Percentiles rank a stretch among this genome's conserved stretches.
Evolutionary conservation across 2,797 vertebrate genomes (phyloP).

Genomic region (Aythya fuligula): DNA sequence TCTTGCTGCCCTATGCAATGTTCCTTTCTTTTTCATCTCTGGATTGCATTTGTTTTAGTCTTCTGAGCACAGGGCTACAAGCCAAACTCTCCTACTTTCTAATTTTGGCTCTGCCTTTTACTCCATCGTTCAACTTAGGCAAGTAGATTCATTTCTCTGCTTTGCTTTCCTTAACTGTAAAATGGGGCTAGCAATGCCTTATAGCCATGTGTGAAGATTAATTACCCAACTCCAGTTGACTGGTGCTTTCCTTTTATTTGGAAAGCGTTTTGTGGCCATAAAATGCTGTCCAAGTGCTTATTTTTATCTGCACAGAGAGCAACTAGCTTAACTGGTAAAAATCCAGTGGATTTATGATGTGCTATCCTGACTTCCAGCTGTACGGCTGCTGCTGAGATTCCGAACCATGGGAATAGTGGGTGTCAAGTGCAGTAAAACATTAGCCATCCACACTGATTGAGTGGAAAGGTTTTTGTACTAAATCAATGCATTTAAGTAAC

Average conservation of each 20-base stretch:
- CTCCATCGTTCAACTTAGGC: constrained; percentile 43
- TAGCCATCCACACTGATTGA: constrained; percentile 70
- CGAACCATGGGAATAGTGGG: constrained; percentile 51
- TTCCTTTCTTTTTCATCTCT: constrained; percentile 43
- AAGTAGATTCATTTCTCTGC: constrained; percentile 53
- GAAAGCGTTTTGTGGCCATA: constrained; percentile 58
- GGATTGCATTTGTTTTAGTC: not conserved
- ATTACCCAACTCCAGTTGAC: constrained; percentile 58
- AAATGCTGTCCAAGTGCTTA: constrained; percentile 67
- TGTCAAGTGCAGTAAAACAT: constrained; percentile 74
- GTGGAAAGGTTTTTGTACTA: constrained; percentile 67
- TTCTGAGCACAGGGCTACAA: constrained; percentile 27
- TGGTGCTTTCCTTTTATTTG: constrained; percentile 66
- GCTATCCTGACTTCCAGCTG: constrained; percentile 56
- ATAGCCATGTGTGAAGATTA: constrained; percentile 56
- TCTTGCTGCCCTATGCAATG: not conserved
- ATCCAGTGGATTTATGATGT: constrained; percentile 70
- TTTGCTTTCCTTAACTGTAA: constrained; percentile 45
- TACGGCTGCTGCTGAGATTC: constrained; percentile 63
- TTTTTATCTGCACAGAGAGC: constrained; percentile 64
- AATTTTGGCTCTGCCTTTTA: constrained; percentile 55
- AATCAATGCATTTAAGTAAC: constrained; percentile 72
- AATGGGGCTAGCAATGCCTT: constrained; percentile 37
- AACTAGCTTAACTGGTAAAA: constrained; percentile 68
- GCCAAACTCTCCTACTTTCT: constrained; percentile 50